Conservation (phyloP, 2,797 vertebrate species). For the Kryptolebias ocellatus region DNA sequence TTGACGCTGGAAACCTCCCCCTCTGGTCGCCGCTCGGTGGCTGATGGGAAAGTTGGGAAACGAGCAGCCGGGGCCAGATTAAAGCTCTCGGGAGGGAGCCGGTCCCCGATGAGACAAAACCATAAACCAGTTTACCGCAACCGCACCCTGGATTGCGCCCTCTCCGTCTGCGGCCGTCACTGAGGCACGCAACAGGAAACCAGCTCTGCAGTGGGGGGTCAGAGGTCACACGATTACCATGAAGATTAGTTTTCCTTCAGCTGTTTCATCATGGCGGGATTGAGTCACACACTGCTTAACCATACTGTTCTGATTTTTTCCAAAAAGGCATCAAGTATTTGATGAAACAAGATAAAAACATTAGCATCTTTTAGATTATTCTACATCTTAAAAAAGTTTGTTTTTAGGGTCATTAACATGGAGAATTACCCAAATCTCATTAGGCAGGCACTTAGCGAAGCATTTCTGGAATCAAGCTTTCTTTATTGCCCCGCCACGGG, state of each 20-base stretch:
- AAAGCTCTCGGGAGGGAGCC: conserved; percentile 46
- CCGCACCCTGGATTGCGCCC: conserved; percentile 57
- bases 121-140: conserved; percentile 39
- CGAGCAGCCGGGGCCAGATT: conserved; percentile 46
- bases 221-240: conserved; percentile 39
- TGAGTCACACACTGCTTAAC: not conserved
- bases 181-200: conserved; percentile 67
- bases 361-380: too few species aligned
- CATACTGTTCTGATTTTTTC: too few species aligned
- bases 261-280: not conserved
- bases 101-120: conserved; percentile 47
- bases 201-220: conserved; percentile 23
- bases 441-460: too few species aligned
- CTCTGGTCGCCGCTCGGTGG: conserved; percentile 42
- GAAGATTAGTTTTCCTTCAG: conserved; percentile 40
- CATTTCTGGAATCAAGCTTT: too few species aligned
- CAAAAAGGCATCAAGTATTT: too few species aligned
- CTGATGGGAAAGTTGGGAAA: conserved; percentile 60
- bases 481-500: too few species aligned
- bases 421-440: too few species aligned
- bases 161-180: conserved; percentile 47
- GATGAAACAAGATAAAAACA: too few species aligned
- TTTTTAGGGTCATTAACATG: too few species aligned
- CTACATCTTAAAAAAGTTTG: too few species aligned
- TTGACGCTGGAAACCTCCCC: conserved; percentile 57